A percentile compares a stretch with the other conserved stretches of the same genome.
phyloP scores from a whole-genome alignment of 2,113 vertebrate species.

The Amphilophus citrinellus region DNA sequence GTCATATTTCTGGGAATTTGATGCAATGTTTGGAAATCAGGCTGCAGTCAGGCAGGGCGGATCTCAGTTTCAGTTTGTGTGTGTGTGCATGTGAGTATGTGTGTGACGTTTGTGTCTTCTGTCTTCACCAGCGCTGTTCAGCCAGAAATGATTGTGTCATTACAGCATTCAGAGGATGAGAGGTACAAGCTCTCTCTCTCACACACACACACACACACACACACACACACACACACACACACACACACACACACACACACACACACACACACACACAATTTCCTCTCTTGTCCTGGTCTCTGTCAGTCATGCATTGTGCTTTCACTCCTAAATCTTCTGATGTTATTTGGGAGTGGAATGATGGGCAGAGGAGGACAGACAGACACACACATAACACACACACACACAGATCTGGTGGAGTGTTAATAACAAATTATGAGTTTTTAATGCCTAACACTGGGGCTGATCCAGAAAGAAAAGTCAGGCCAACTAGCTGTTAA shows the following conservation, averaged over 20 bases:
- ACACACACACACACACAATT: not conserved
- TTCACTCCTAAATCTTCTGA: slow-evolving; percentile 62
- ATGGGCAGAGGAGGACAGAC: slow-evolving; percentile 51
- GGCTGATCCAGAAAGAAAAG: slow-evolving; percentile 58
- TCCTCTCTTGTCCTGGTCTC: slow-evolving; percentile 41
- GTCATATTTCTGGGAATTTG: slow-evolving; percentile 76
- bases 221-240: not conserved
- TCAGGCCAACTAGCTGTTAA: slow-evolving; percentile 59
- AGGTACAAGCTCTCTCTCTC: not conserved
- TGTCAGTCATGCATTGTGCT: slow-evolving; percentile 62
- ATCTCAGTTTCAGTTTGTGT: slow-evolving; percentile 45
- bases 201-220: not conserved
- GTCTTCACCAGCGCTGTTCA: slow-evolving; percentile 42
- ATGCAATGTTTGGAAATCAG: slow-evolving; percentile 74
- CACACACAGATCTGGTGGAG: slow-evolving; percentile 19
- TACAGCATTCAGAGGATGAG: slow-evolving; percentile 64
- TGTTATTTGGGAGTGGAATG: slow-evolving; percentile 70
- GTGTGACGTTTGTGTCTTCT: slow-evolving; percentile 20
- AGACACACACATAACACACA: not conserved
- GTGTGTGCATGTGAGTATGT: slow-evolving; percentile 1
- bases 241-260: not conserved
- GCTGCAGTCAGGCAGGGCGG: slow-evolving; percentile 61
- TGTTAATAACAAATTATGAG: slow-evolving; percentile 61
- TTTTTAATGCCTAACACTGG: slow-evolving; percentile 65
- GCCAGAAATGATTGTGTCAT: slow-evolving; percentile 67